Evolutionary conservation across 2,797 vertebrate genomes (phyloP), one percentile per base, ranked within the genome.

Genomic region (Lithobates sylvaticus): DNA sequence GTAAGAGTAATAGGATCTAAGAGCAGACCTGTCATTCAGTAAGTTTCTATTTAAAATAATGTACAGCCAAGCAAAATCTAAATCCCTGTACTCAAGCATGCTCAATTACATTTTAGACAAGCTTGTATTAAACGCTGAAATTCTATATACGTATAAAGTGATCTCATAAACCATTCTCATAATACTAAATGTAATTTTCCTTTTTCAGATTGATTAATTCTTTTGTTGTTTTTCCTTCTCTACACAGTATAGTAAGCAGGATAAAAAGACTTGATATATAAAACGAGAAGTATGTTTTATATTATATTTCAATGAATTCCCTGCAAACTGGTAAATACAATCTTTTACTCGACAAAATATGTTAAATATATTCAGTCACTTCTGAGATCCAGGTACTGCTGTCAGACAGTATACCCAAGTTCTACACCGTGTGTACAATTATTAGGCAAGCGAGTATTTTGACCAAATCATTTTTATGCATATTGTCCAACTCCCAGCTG

Each of bases 41-140:
- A 67, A 44, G 61, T 27, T n/a, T 44, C 76, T 78, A 67, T 78
- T 78, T 78, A 78, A 78, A 67, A 16, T 39, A 67, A 67, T 27
- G 76, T 16, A 26, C 58, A 78, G 21, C 76, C 23, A 27, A 67
- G 76, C 36, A 67, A 78, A 78, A 39, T 78, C 32, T 65, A 26
- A 78, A 65, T 21, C 2, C 6, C 32, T 39, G 21, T 36, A 64
- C 23, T 61, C 58, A 13, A 77, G 54, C 13, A 16, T 34, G 47
- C 16, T 34, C 21, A 34, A 61, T 76, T 34, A 10, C 27, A 61
- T 61, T 76, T 58, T 27, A 58, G 21, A n/a, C 6, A 61, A 61
- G 54, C 21, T 21, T 61, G 21, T 23, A 61, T 13, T 21, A 61
- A 61, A n/a, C 54, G 6, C 21, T 61, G 54, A 61, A 23, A 23